Percentiles rank a stretch among this genome's conserved stretches.
These are phyloP conservation scores for Anthonomus grandis DNA, from an alignment of 1,140 invertebrate genomes.

Conservation along the genomic window DNA sequence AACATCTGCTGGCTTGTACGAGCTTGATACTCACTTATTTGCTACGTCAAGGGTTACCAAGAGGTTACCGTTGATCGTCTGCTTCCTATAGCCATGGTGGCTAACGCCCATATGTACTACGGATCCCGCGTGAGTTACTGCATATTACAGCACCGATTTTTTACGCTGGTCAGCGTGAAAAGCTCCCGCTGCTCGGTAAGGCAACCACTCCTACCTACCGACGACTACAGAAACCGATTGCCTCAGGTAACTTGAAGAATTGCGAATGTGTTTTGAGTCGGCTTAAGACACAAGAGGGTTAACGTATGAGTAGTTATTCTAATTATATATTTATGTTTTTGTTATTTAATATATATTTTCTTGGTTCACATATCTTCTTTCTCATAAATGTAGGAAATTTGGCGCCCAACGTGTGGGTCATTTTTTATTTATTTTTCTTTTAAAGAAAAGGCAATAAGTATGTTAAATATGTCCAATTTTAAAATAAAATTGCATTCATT, in stretches of 20 bases:
- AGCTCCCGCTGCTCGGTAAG: conserved; percentile 17
- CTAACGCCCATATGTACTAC: conserved; percentile 6
- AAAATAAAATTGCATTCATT: too few relatives aligned
- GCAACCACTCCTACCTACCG: conserved; percentile 22
- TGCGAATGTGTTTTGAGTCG: background rate
- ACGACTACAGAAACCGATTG: conserved; percentile 18
- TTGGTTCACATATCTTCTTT: too few relatives aligned
- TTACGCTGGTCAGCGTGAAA: conserved; percentile 23
- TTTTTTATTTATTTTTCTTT: too few relatives aligned
- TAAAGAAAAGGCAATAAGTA: too few relatives aligned
- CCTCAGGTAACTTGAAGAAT: conserved; percentile 18
- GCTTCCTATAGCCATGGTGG: conserved; percentile 13
- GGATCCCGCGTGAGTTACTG: conserved; percentile 23
- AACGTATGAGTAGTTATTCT: background rate
- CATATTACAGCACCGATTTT: conserved; percentile 24
- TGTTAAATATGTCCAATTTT: too few relatives aligned
- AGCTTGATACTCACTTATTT: too few relatives aligned
- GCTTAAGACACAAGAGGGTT: background rate
- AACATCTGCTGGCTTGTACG: conserved; percentile 17
- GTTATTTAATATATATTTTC: too few relatives aligned
- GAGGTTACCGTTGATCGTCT: conserved; percentile 5
- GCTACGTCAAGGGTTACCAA: conserved; percentile 8
- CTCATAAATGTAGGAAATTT: too few relatives aligned
- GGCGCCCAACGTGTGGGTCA: too few relatives aligned
- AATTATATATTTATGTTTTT: background rate